phyloP scores from a whole-genome alignment of 2,888 invertebrate species.

The Orgyia antiqua region DNA sequence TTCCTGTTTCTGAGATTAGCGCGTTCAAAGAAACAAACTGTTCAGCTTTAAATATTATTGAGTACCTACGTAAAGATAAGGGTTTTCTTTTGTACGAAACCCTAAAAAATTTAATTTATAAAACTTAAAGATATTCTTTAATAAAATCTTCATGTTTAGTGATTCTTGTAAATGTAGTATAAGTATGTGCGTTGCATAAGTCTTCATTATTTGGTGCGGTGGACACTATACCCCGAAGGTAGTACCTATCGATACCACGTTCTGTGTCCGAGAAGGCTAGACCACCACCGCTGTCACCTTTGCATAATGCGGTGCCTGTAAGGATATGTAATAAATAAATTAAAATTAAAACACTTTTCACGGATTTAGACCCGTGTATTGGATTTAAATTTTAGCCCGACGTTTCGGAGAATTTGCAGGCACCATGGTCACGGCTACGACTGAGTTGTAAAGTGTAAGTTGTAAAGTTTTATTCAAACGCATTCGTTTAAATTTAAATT shows the following conservation, averaged over 20 bases:
- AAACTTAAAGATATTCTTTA: slow-evolving; percentile 31
- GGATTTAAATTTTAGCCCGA: not conserved
- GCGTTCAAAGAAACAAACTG: no score
- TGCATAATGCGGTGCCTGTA: slow-evolving; percentile 51
- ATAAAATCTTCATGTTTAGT: slow-evolving; percentile 46
- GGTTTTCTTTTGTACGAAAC: no score
- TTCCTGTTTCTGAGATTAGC: no score
- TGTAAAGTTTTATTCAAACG: no score
- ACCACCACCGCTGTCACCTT: slow-evolving; percentile 64
- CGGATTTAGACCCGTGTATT: not conserved
- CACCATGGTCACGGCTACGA: no score
- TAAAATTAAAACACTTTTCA: no score
- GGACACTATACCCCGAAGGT: slow-evolving; percentile 55
- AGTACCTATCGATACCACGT: slow-evolving; percentile 37
- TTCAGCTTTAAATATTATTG: no score
- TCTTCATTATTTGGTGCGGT: slow-evolving; percentile 43
- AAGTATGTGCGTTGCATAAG: slow-evolving; percentile 37
- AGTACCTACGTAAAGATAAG: no score
- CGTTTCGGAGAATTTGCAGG: no score
- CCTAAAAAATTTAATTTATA: no score
- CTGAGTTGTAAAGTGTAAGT: no score
- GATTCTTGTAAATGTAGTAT: slow-evolving; percentile 49
- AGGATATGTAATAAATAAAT: not conserved
- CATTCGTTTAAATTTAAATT: no score
- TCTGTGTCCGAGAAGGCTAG: slow-evolving; percentile 42